Percentiles rank a stretch among this genome's conserved stretches.
These are phyloP conservation scores for Acrocyrtus sp. DNA, from an alignment of 2,888 invertebrate species.

Conservation along the genomic window DNA sequence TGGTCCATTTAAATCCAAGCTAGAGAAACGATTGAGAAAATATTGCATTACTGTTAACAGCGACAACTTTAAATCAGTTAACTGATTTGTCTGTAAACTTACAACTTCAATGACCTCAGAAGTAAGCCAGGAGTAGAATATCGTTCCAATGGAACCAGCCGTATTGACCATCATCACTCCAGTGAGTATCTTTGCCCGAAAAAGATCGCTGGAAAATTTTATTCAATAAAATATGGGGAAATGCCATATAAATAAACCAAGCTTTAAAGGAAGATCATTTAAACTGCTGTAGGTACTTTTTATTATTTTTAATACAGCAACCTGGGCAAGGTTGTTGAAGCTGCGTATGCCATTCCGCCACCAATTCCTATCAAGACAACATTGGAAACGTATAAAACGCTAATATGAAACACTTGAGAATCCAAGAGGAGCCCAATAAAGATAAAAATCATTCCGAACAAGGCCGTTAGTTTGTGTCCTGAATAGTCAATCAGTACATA, in stretches of 20 bases:
- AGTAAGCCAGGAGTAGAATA: conserved; percentile 22
- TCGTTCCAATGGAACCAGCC: conserved; percentile 22
- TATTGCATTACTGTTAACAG: too few relatives aligned
- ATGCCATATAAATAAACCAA: too few relatives aligned
- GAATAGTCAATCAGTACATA: conserved; percentile 31
- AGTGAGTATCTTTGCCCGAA: conserved; percentile 28
- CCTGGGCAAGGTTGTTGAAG: conserved; percentile 32
- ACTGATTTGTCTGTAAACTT: conserved; percentile 4
- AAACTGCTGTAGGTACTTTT: background rate
- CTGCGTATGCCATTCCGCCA: conserved; percentile 48
- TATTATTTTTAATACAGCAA: background rate
- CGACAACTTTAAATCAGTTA: too few relatives aligned
- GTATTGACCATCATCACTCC: conserved; percentile 26
- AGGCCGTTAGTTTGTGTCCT: conserved; percentile 51
- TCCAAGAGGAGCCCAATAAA: conserved; percentile 50
- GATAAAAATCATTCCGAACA: conserved; percentile 57
- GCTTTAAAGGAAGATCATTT: too few relatives aligned
- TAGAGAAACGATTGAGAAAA: too few relatives aligned
- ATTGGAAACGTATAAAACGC: conserved; percentile 39
- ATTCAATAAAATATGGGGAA: background rate
- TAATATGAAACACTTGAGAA: conserved; percentile 36
- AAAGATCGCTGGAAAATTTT: conserved; percentile 44
- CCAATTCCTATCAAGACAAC: conserved; percentile 50
- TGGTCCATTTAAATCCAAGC: conserved; percentile 45
- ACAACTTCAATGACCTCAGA: conserved; percentile 6